These are phyloP conservation scores for Scaptomyza caliginosa DNA, from an alignment of 2,888 invertebrate genomes.

Conservation along the genomic window DNA sequence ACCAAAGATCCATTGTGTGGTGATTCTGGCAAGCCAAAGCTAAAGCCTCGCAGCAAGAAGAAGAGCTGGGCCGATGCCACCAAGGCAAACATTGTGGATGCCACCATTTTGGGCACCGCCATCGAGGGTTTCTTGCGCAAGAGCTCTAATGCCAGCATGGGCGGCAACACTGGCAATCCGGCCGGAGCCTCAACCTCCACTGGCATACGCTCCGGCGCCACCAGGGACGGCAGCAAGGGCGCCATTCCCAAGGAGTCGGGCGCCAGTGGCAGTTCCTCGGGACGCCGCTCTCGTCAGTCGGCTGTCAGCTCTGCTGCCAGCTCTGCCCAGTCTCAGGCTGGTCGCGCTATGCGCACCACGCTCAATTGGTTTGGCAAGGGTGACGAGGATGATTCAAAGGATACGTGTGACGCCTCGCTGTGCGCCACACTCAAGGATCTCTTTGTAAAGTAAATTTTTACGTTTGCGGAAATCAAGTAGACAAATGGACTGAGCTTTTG, in stretches of 20 bases:
- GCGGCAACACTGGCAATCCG: slow-evolving; percentile 34
- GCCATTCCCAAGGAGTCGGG: slow-evolving; percentile 62
- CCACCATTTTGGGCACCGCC: slow-evolving; percentile 91
- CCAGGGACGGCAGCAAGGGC: slow-evolving; percentile 33
- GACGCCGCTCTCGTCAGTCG: slow-evolving; percentile 73
- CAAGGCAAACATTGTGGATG: slow-evolving; percentile 90
- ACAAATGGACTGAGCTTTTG: neutral
- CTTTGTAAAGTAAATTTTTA: slow-evolving; percentile 89
- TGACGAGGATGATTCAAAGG: slow-evolving; percentile 88
- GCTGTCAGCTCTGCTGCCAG: slow-evolving; percentile 58
- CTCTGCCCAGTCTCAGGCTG: slow-evolving; percentile 74
- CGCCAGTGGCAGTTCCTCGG: slow-evolving; percentile 35
- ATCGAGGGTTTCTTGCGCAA: slow-evolving; percentile 92
- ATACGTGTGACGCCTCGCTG: slow-evolving; percentile 91
- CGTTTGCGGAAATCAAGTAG: slow-evolving; percentile 59
- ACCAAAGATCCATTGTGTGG: slow-evolving; percentile 84
- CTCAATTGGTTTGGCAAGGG: slow-evolving; percentile 87
- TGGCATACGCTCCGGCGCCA: slow-evolving; percentile 34
- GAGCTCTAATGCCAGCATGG: slow-evolving; percentile 83
- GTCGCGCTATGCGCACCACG: slow-evolving; percentile 80
- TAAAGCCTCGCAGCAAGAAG: slow-evolving; percentile 81
- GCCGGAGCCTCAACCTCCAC: slow-evolving; percentile 42
- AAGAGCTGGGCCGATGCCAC: slow-evolving; percentile 81
- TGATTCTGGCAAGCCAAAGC: slow-evolving; percentile 82
- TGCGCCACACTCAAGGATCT: slow-evolving; percentile 94